Evolutionary conservation across 2,888 invertebrate genomes (phyloP).

Genomic region (Diaphora mendica): DNA sequence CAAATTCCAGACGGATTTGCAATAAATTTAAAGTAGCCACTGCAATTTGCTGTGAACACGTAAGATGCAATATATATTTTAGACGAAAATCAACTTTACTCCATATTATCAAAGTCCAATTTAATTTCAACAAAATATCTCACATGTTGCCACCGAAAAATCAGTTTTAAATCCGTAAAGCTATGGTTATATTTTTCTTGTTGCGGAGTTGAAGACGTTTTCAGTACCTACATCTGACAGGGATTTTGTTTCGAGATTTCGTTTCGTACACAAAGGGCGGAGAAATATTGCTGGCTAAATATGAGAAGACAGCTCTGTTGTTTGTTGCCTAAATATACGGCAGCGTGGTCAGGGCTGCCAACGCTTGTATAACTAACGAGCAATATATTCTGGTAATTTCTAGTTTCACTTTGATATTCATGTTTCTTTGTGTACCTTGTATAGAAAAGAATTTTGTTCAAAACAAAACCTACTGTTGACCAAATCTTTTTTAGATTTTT

Average conservation of each 20-base stretch:
- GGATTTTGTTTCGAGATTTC: conserved; percentile 63
- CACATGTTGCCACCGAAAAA: not conserved
- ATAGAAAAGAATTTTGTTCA: not conserved
- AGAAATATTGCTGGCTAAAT: conserved; percentile 70
- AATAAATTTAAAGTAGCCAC: conserved; percentile 44
- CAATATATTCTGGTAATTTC: conserved; percentile 9
- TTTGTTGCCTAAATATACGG: conserved; percentile 62
- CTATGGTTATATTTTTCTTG: conserved; percentile 44
- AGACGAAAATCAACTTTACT: conserved; percentile 18
- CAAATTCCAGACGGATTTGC: conserved; percentile 42
- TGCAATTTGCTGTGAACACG: conserved; percentile 44
- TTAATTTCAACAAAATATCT: not conserved
- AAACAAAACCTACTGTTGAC: not conserved
- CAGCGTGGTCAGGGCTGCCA: conserved; percentile 47
- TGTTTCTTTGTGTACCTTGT: not conserved
- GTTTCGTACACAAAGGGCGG: conserved; percentile 59
- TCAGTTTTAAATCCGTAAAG: conserved; percentile 3
- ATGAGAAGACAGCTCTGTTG: conserved; percentile 63
- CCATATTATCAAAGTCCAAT: not conserved
- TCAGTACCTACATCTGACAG: conserved; percentile 52
- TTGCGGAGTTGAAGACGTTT: conserved; percentile 42
- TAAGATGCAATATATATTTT: conserved; percentile 19
- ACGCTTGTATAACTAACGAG: conserved; percentile 14
- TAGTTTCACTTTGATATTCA: conserved; percentile 7
- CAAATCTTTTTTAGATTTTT: not conserved